Evolutionary conservation across 2,888 invertebrate species (phyloP).

Genomic region (Lapara coniferarum): DNA sequence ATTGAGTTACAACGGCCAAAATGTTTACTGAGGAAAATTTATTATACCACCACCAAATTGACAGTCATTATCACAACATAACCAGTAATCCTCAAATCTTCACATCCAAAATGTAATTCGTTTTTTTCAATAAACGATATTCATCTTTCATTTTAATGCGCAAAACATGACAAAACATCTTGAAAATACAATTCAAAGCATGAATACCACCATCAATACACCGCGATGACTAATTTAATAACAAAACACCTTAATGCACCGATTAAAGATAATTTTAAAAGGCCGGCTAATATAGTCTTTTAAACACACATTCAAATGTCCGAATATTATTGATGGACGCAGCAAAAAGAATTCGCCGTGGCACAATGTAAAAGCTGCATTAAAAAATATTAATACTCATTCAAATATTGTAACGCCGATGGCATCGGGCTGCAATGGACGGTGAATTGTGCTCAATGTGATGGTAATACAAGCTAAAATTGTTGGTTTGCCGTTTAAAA

Average conservation of each 20-base stretch:
- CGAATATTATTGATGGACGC: conserved; percentile 79
- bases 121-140: neutral
- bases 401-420: conserved; percentile 58
- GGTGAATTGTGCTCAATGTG: conserved; percentile 60
- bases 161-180: conserved; percentile 17
- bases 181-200: conserved; percentile 10
- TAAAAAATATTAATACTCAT: conserved; percentile 81
- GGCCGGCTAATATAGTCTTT: conserved; percentile 68
- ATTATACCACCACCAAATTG: neutral
- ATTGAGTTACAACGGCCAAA: neutral
- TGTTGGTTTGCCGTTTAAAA: conserved; percentile 65
- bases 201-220: conserved; percentile 47
- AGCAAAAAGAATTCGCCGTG: conserved; percentile 66
- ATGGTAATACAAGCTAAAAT: conserved; percentile 70
- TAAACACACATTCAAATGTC: conserved; percentile 78
- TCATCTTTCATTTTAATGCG: conserved; percentile 7
- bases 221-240: conserved; percentile 55
- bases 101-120: neutral
- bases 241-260: conserved; percentile 58
- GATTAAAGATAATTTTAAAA: conserved; percentile 67
- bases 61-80: neutral
- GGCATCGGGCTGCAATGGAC: conserved; percentile 40
- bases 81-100: neutral
- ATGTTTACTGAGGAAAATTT: neutral
- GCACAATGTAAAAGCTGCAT: conserved; percentile 77